Evolutionary conservation across 2,888 invertebrate species (phyloP), one percentile per base, ranked within the genome.

Genomic region (Cosmopolites sordidus): DNA sequence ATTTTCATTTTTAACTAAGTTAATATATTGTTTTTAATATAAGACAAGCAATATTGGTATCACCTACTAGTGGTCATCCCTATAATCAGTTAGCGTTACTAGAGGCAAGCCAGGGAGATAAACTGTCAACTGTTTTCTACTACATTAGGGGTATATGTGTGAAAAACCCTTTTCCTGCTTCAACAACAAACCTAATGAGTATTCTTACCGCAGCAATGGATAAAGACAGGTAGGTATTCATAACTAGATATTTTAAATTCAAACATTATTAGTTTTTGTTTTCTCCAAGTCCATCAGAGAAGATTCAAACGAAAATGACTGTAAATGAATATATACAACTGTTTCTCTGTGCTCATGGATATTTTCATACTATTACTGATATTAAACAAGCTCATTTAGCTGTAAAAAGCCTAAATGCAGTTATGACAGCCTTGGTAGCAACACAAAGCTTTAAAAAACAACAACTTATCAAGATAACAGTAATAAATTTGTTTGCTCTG

Each of bases 61-160:
- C 86, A 2, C 86, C 87, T 48, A 82, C 83, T 61, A 86, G 85
- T 56, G 92, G 92, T 3, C 92, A 92, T 73, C 92, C 92, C 0
- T 93, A 92, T 75, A 92, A 93, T 75, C 92, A 93, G 75, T 76
- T 92, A 67, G 87, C 91, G 45, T 78, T 92, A 42, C 77, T 93
- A 59, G 86, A 89, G 72, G 87, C 89, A 62, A 86, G 88, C 29
- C 83, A 87, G 60, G 88, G 88, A 14, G 84, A 91, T 67, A 84
- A 87, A 65, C 78, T 93, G 58, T 84, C 86, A 47, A 89, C 90
- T 2, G 86, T 92, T 49, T 92, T 90, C 76, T 89, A 89, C 77
- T 92, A 92, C 74, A 85, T 89, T 54, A 80, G 92, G 59, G 88
- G 89, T 60, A 82, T 92, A 61, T 83, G 89, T 8, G 89, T 92